A percentile compares a stretch with the other conserved stretches of the same genome.
These are phyloP conservation scores for Spodoptera frugiperda DNA, from an alignment of 1,140 invertebrate species.

Conservation along the genomic window DNA sequence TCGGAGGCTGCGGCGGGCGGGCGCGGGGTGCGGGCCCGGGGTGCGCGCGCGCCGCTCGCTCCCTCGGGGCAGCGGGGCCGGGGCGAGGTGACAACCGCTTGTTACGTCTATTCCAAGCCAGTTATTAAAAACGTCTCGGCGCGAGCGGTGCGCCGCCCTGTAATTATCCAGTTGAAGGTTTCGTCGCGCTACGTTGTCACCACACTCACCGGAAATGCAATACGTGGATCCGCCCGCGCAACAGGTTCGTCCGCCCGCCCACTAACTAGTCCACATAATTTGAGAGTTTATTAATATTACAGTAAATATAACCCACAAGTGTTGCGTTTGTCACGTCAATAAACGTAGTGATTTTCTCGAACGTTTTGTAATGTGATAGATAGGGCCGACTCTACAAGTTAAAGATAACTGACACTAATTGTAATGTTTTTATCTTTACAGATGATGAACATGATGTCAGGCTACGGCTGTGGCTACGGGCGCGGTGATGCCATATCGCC, in stretches of 20 bases:
- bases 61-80: constrained; percentile 63
- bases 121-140: constrained; percentile 87
- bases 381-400: neutral
- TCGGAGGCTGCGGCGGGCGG: constrained; percentile 66
- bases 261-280: constrained; percentile 56
- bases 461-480: constrained; percentile 75
- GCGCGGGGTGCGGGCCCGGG: constrained; percentile 53
- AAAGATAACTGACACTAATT: neutral
- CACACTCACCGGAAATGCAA: constrained; percentile 81
- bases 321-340: constrained; percentile 16
- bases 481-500: constrained; percentile 77
- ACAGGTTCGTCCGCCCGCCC: constrained; percentile 80
- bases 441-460: constrained; percentile 80
- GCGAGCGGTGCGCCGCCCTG: constrained; percentile 85
- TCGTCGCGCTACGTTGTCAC: constrained; percentile 80
- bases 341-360: neutral
- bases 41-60: constrained; percentile 56
- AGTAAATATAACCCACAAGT: constrained; percentile 35
- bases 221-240: constrained; percentile 82
- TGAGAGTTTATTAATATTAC: constrained; percentile 43
- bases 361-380: neutral
- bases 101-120: constrained; percentile 86
- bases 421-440: constrained; percentile 58
- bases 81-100: constrained; percentile 84
- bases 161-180: constrained; percentile 85